Conservation (phyloP, 2,113 vertebrate species). For the Epinephelus fuscoguttatus region DNA sequence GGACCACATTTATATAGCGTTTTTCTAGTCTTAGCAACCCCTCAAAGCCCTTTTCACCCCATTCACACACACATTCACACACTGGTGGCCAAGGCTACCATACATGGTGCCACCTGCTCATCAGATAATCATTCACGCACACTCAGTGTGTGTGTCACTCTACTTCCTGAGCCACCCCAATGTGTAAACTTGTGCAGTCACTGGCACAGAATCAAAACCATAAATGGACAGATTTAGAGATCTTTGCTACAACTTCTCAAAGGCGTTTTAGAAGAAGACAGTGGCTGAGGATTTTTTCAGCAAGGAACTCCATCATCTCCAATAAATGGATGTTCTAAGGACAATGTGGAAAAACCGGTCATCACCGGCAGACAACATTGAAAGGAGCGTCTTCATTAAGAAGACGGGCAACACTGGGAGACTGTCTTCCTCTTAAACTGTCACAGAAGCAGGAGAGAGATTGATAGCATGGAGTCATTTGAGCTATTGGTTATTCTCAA, state of each 20-base stretch:
- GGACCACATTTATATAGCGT: too few relatives aligned
- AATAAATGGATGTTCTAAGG: slow-evolving; percentile 2
- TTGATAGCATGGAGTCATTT: slow-evolving; percentile 77
- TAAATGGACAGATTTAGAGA: background rate
- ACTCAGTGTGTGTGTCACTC: too few relatives aligned
- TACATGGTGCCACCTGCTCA: too few relatives aligned
- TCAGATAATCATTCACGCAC: too few relatives aligned
- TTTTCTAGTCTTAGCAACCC: too few relatives aligned
- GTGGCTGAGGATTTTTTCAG: slow-evolving; percentile 6
- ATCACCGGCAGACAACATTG: slow-evolving; percentile 2
- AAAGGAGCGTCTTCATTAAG: slow-evolving; percentile 44
- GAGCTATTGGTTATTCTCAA: slow-evolving; percentile 82
- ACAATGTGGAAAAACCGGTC: background rate
- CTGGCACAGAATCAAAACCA: background rate
- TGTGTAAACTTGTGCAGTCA: too few relatives aligned
- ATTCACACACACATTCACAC: too few relatives aligned
- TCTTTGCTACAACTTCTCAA: background rate
- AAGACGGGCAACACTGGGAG: slow-evolving; percentile 27
- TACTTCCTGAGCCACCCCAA: too few relatives aligned
- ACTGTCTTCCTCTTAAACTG: slow-evolving; percentile 43
- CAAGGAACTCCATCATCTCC: slow-evolving; percentile 28
- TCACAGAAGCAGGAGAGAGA: slow-evolving; percentile 67
- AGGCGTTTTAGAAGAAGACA: background rate
- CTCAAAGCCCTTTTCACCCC: too few relatives aligned
- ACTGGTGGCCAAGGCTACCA: too few relatives aligned